Base-by-base conservation (phyloP, 2,888 invertebrate genomes). In the Noctua janthe region DNA sequence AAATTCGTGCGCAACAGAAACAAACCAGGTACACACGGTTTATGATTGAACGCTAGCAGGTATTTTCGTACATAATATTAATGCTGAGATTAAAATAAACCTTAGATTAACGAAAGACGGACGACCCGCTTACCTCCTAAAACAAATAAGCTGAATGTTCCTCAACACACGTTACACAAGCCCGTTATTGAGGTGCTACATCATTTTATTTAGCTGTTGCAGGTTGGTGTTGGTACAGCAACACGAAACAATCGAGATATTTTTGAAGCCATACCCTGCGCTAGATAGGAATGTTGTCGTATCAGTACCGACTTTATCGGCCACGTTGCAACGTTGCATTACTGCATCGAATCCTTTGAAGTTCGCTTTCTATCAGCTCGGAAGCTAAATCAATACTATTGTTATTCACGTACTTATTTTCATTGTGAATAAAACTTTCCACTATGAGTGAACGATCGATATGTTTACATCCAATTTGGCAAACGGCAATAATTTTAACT, bases 11-110 rank as follows among this genome's bases (percentile, higher is more conserved):
- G 91, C 93, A 95, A 94, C 94, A 95, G 97, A 97, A 96, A 96
- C 96, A 96, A 96, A 97, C 96, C 97, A 97, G 97, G 96, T 96
- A 94, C 94, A 92, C 92, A 92, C 92, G 91, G 92, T 92, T 95
- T 96, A 97, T 97, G 97, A 97, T 97, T 96, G 96, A 97, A 95
- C 93, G 94, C 94, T 92, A 92, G 87, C 96, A 95, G 96, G 94
- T 96, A 96, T 96, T 96, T 94, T 94, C 92, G 93, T 92, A 91
- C 92, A 92, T 91, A 94, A 94, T 96, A 96, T 96, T 96, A 96
- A 96, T 95, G 92, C 92, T 89, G 89, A 91, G 95, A 94, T 95
- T 95, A 95, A 96, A 96, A 96, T 96, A 96, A 95, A 95, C 93
- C 91, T 91, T 88, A 91, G 90, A 87, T 86, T 91, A 94, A 93